Percentiles rank a stretch among this genome's conserved stretches.
Evolutionary conservation across 2,113 vertebrate species (phyloP).

Genomic region (Paradisaea rubra): DNA sequence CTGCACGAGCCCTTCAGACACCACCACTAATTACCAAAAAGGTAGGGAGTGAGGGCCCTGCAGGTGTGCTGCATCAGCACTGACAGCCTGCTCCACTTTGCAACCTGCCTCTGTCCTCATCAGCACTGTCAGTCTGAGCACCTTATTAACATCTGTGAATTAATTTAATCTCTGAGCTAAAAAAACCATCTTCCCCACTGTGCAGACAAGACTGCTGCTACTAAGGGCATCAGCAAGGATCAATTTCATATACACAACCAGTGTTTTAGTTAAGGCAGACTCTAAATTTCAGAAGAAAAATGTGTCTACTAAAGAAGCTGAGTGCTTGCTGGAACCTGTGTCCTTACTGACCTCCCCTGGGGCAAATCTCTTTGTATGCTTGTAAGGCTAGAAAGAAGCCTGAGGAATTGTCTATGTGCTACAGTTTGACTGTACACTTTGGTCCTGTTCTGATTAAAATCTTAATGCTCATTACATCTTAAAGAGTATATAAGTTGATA

Average conservation of each 20-base stretch:
- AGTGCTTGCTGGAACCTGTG: background rate
- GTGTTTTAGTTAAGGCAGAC: background rate
- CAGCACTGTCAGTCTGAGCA: background rate
- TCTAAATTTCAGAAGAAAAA: background rate
- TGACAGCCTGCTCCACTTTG: background rate
- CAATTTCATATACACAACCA: background rate
- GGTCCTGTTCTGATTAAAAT: background rate
- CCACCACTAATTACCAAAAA: background rate
- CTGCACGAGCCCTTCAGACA: background rate
- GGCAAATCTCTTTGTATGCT: rapidly evolving
- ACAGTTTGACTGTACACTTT: background rate
- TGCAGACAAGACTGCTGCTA: background rate
- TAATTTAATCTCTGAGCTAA: background rate
- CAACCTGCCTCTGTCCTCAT: background rate
- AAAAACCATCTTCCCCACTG: background rate
- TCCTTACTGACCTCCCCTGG: background rate
- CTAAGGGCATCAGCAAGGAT: background rate
- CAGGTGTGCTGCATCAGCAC: background rate
- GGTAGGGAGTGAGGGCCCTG: rapidly evolving
- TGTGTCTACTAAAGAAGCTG: background rate
- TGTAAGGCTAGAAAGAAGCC: background rate
- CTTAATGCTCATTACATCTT: background rate
- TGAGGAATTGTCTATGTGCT: background rate
- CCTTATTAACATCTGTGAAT: background rate
- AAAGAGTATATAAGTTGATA: background rate